Evolutionary conservation across 2,888 invertebrate genomes (phyloP), one percentile per base, ranked within the genome.

Genomic region (Acleris cristana): DNA sequence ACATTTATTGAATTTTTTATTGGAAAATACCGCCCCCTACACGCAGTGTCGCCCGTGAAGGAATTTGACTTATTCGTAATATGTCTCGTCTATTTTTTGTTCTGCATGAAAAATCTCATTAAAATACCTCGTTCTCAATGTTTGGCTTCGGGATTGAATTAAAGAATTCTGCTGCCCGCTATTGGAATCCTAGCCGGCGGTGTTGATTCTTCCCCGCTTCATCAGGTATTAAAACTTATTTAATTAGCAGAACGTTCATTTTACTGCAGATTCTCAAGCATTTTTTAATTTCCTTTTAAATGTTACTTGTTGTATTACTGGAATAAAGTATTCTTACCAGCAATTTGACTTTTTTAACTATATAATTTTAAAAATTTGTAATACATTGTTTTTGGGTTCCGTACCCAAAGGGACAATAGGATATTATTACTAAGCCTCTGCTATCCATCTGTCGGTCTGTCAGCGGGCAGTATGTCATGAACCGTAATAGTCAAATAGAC

Each of bases 1-100:
- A 85, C 82, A 84, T 85, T 82, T 84, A 85, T 86, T 82, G 83
- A 87, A 84, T 83, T 88, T 88, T 86, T 87, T 88, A 89, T 89
- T 86, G 83, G 79, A 86, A 88, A 87, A 88, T 89, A 84, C 86
- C 84, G 76, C 75, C 77, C 79, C 65, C 67, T 69, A 81, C 78
- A 79, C 78, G 79, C 73, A 73, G 72, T 79, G 78, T 80, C 70
- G 70, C 64, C 57, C 68, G 73, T 69, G 68, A 69, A 72, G 65
- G 73, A 73, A 73, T 73, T 72, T 69, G 68, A 72, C 68, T 71
- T 71, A 65, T 70, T 72, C 70, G 59, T 62, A 65, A 59, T 69
- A 69, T 64, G 65, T 64, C 64, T 59, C 64, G 59, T 68, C 64
- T 59, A 64, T 68, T 64, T 67, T 68, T 58, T 70, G 65, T 73